Evolutionary conservation across 1,140 invertebrate genomes (phyloP).

Genomic region (Stenopsyche tienmushanensis): DNA sequence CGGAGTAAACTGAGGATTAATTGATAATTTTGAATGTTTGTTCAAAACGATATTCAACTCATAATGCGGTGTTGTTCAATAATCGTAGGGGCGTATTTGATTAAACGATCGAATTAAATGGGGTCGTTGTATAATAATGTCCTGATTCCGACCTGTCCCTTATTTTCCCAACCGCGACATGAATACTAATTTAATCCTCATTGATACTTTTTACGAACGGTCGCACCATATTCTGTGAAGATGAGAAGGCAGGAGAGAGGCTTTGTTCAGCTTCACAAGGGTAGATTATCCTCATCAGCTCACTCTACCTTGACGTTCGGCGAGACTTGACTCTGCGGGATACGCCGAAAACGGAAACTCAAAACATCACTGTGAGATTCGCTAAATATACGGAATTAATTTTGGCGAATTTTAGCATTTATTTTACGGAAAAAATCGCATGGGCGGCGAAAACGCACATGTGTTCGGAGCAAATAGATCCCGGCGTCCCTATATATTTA

Average conservation of each 20-base stretch:
- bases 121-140: background rate
- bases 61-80: too few relatives aligned
- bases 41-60: too few relatives aligned
- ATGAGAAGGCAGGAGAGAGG: conserved; percentile 21
- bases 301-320: too few relatives aligned
- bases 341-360: background rate
- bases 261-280: conserved; percentile 9
- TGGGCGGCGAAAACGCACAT: too few relatives aligned
- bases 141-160: background rate
- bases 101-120: background rate
- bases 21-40: too few relatives aligned
- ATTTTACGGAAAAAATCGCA: too few relatives aligned
- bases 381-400: too few relatives aligned
- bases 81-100: too few relatives aligned
- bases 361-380: too few relatives aligned
- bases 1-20: too few relatives aligned
- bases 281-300: conserved; percentile 28
- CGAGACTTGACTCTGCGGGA: conserved; percentile 9
- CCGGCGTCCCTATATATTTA: conserved; percentile 14
- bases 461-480: too few relatives aligned
- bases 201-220: conserved; percentile 28
- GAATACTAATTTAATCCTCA: conserved; percentile 27
- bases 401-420: too few relatives aligned
- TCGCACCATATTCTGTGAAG: conserved; percentile 10
- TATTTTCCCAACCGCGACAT: conserved; percentile 5